phyloP scores from a whole-genome alignment of 2,113 vertebrate species.

The Gobio gobio region DNA sequence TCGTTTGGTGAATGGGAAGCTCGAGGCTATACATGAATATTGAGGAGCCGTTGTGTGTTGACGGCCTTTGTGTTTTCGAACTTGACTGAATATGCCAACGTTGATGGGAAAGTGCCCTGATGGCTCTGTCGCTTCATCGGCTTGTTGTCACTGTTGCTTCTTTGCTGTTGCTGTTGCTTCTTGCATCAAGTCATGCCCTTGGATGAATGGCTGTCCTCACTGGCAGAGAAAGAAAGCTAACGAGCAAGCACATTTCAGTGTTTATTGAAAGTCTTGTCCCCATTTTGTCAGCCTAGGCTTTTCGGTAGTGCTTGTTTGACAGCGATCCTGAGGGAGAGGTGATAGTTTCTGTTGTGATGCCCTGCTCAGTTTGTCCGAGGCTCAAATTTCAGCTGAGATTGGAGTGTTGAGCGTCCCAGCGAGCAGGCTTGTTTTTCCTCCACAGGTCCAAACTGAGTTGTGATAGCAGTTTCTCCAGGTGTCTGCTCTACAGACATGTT shows the following conservation, averaged over 20 bases:
- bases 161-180: neutral
- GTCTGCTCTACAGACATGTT: constrained; percentile 53
- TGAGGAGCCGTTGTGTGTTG: constrained; percentile 36
- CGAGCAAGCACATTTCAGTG: constrained; percentile 41
- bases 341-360: constrained; percentile 43
- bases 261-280: constrained; percentile 54
- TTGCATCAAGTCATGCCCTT: constrained; percentile 8
- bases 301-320: constrained; percentile 49
- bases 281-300: constrained; percentile 48
- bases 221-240: neutral
- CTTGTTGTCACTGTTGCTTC: neutral
- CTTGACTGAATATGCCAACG: constrained; percentile 1
- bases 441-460: constrained; percentile 46
- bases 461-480: constrained; percentile 55
- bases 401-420: constrained; percentile 47
- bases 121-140: constrained; percentile 2
- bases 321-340: constrained; percentile 37
- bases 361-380: constrained; percentile 47
- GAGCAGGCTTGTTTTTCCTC: constrained; percentile 48
- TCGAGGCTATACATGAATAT: constrained; percentile 46
- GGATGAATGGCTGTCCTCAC: neutral
- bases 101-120: constrained; percentile 48
- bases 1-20: constrained; percentile 47
- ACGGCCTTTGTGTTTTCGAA: constrained; percentile 43
- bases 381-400: constrained; percentile 53